phyloP scores from a whole-genome alignment of 2,113 vertebrate genomes.

The Calyptommatus sinebrachiatus region DNA sequence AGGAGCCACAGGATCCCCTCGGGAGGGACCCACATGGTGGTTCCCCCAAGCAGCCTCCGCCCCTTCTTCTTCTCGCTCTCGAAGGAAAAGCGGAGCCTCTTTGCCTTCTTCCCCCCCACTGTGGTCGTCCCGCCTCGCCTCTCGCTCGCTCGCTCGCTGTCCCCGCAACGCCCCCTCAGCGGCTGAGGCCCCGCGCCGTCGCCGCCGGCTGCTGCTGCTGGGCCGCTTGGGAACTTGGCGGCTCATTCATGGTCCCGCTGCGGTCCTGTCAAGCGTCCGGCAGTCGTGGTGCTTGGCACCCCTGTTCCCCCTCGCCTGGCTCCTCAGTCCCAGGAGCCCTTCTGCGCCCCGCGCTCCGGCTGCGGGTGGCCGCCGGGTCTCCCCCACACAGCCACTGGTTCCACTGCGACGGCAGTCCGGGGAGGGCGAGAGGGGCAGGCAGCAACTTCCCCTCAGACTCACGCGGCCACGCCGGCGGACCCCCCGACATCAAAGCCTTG shows the following conservation, averaged over 20 bases:
- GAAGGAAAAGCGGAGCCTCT: too few species aligned
- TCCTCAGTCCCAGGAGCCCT: not conserved
- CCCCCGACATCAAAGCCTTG: constrained; percentile 33
- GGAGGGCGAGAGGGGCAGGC: constrained; percentile 5
- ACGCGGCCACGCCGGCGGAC: constrained; percentile 41
- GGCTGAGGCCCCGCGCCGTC: constrained; percentile 31
- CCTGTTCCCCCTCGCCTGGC: not conserved
- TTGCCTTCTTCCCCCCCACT: too few species aligned
- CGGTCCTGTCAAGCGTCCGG: too few species aligned
- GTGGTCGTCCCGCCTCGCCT: too few species aligned
- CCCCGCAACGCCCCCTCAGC: constrained; percentile 41
- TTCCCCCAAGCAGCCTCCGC: constrained; percentile 25
- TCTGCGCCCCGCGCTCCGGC: constrained; percentile 10
- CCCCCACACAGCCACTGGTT: not conserved
- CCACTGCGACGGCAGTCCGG: constrained; percentile 23
- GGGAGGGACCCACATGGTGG: constrained; percentile 79
- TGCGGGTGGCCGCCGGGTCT: not conserved
- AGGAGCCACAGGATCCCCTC: constrained; percentile 82
- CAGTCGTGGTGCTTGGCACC: too few species aligned
- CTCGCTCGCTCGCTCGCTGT: constrained; percentile 23
- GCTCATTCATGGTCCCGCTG: constrained; percentile 47
- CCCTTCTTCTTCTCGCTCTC: not conserved
- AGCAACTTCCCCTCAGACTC: constrained; percentile 24
- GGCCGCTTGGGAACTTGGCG: constrained; percentile 25
- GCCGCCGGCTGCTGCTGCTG: not conserved